Evolutionary conservation across 2,888 invertebrate species (phyloP).

Genomic region (Phaonia tiefii): DNA sequence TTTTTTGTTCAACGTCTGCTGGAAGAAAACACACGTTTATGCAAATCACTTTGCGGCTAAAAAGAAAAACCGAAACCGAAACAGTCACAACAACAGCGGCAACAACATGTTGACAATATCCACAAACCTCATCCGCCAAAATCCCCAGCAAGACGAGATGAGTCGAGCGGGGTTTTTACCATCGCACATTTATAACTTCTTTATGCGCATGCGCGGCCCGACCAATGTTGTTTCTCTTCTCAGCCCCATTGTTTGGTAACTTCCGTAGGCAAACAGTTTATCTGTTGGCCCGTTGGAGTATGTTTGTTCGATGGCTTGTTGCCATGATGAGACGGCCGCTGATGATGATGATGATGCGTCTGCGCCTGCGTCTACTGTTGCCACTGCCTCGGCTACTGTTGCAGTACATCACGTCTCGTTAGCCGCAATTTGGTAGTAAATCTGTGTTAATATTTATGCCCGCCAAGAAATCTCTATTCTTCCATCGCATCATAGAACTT

Average conservation of each 20-base stretch:
- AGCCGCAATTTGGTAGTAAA: constrained; percentile 66
- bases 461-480: constrained; percentile 51
- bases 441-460: constrained; percentile 65
- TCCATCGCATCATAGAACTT: constrained; percentile 37
- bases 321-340: constrained; percentile 50
- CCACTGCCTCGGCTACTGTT: neutral
- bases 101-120: constrained; percentile 55
- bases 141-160: constrained; percentile 29
- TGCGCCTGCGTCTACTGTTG: neutral
- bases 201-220: constrained; percentile 43
- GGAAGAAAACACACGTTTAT: constrained; percentile 58
- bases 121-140: constrained; percentile 3
- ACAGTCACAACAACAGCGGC: neutral
- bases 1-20: constrained; percentile 4
- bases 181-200: constrained; percentile 58
- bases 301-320: constrained; percentile 25
- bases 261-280: constrained; percentile 61
- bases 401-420: constrained; percentile 64
- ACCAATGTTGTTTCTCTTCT: constrained; percentile 4
- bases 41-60: constrained; percentile 64
- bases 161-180: constrained; percentile 49
- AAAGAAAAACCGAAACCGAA: constrained; percentile 20
- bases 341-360: too few species aligned
- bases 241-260: constrained; percentile 60
- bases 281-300: neutral